Conservation (phyloP, 2,888 invertebrate species). For the Apamea sordens region DNA sequence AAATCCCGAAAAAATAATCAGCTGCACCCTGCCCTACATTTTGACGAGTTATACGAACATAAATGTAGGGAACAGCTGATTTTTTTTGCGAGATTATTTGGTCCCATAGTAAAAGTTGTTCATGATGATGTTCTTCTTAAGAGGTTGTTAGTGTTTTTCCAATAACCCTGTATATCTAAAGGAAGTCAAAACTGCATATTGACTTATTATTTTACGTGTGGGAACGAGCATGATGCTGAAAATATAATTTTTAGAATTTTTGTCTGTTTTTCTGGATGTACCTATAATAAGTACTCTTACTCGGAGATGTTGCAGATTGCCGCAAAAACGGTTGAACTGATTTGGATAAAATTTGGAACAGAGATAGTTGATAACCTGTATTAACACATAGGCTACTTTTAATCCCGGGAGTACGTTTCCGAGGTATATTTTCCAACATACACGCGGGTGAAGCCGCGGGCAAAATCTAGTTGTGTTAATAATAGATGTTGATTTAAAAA, state of each 20-base stretch:
- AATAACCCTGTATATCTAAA: not conserved
- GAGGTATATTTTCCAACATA: not conserved
- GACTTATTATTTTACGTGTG: too few relatives aligned
- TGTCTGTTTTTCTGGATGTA: not conserved
- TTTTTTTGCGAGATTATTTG: too few relatives aligned
- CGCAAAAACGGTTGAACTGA: not conserved
- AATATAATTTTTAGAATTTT: not conserved
- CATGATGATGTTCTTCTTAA: too few relatives aligned
- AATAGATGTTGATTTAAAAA: constrained; percentile 2
- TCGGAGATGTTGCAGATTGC: not conserved
- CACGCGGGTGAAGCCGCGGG: not conserved
- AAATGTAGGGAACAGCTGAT: too few relatives aligned
- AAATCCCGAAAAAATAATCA: too few relatives aligned
- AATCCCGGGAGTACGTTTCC: too few relatives aligned
- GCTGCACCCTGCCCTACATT: too few relatives aligned
- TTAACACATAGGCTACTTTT: too few relatives aligned
- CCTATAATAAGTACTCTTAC: too few relatives aligned
- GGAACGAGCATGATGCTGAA: not conserved
- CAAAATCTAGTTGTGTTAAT: constrained; percentile 1
- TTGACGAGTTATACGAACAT: too few relatives aligned
- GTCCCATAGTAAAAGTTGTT: too few relatives aligned
- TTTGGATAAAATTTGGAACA: not conserved
- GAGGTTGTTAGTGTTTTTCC: too few relatives aligned
- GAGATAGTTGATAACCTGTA: not conserved
- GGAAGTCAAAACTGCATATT: not conserved